Percentiles rank a stretch among this genome's conserved stretches.
Evolutionary conservation across 2,797 vertebrate species (phyloP).

Genomic region (Sitta carolinensis): DNA sequence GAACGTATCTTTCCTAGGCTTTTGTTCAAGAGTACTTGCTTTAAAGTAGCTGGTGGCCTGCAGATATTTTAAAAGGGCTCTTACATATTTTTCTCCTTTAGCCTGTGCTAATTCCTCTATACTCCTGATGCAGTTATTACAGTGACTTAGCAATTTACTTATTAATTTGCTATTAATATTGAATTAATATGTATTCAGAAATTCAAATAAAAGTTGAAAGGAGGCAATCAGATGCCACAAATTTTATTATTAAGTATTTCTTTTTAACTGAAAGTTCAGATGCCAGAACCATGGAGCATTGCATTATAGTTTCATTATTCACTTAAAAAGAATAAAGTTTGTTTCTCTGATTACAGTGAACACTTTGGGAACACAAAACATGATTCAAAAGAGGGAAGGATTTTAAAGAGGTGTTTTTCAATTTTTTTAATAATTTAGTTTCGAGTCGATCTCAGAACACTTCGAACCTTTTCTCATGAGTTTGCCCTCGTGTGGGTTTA

Average conservation of each 20-base stretch:
- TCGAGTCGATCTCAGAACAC: neutral
- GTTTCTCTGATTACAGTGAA: neutral
- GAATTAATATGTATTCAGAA: neutral
- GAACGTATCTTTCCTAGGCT: neutral
- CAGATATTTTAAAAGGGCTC: neutral
- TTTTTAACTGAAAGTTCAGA: neutral
- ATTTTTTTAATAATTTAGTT: neutral
- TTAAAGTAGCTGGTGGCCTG: neutral
- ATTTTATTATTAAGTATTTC: neutral
- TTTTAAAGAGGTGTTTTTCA: neutral
- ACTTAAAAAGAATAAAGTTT: neutral
- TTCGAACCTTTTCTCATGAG: neutral
- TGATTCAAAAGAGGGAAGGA: neutral
- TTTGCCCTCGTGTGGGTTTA: fast-evolving
- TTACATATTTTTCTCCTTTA: neutral
- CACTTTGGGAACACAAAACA: neutral
- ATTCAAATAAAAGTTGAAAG: neutral
- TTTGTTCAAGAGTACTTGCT: neutral
- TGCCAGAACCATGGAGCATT: neutral
- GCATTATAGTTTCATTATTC: neutral
- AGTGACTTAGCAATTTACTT: neutral
- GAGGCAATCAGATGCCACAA: neutral
- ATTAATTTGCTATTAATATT: neutral
- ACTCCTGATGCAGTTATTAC: neutral
- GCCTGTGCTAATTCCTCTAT: neutral